Percentiles rank a stretch among this genome's conserved stretches.
Conservation (phyloP, 1,140 invertebrate species). For the Neocloeon triangulifer region DNA sequence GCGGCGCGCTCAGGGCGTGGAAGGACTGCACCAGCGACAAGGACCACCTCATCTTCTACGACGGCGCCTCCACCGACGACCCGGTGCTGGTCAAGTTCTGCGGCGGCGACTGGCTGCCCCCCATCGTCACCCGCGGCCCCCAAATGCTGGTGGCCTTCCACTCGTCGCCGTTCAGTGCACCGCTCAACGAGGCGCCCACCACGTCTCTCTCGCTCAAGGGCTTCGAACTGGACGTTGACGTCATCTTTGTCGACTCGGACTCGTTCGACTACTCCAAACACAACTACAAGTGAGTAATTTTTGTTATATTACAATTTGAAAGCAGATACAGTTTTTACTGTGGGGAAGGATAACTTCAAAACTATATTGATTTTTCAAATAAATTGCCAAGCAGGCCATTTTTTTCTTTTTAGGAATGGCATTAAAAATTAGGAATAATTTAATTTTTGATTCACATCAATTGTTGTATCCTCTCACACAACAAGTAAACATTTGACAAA, state of each 20-base stretch:
- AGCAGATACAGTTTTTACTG: no score
- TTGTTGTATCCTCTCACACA: no score
- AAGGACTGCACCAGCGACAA: constrained; percentile 57
- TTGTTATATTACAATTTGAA: no score
- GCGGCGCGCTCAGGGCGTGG: constrained; percentile 36
- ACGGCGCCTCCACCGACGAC: constrained; percentile 53
- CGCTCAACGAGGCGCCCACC: constrained; percentile 13
- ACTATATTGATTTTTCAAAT: no score
- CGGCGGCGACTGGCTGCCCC: constrained; percentile 56
- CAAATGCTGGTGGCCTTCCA: constrained; percentile 63
- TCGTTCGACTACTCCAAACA: constrained; percentile 40
- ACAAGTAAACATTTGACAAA: no score
- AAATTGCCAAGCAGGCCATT: no score
- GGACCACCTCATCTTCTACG: constrained; percentile 66
- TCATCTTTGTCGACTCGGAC: constrained; percentile 68
- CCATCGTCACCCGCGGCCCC: constrained; percentile 39
- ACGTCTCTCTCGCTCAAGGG: constrained; percentile 36
- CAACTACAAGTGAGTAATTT: constrained; percentile 22
- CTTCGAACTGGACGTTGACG: constrained; percentile 63
- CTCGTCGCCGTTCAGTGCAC: constrained; percentile 14
- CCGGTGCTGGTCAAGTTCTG: constrained; percentile 67
- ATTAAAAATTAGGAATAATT: no score
- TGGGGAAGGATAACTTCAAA: no score
- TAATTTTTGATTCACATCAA: no score
- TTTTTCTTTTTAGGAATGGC: no score